Evolutionary conservation across 2,113 vertebrate genomes (phyloP), one percentile per base, ranked within the genome.

Genomic region (Panthera uncia): DNA sequence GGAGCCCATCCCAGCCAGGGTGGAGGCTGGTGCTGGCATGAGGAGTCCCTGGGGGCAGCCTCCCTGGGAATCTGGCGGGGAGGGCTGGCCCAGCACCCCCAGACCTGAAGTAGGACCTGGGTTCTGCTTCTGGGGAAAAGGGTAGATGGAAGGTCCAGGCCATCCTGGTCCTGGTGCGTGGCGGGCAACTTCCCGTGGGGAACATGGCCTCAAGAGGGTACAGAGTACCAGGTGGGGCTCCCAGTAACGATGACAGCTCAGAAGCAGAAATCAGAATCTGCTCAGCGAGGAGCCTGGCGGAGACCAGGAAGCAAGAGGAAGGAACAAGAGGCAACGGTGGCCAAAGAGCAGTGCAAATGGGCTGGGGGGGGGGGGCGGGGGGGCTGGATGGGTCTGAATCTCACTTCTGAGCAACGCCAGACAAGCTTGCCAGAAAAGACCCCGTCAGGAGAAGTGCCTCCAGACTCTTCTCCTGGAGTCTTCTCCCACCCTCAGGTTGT

Each of bases 1-100:
- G 31, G 4, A 48, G 92, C 78, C 90, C 89, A 36, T 41, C 89
- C 68, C 29, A 48, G 74, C 31, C 89, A 23, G 92, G 95, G 94
- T 3, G 88, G 87, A 80, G 63, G 92, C 41, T 83, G 45, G 50
- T 41, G 50, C 29, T 52, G 16, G 52, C 55, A 52, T 87, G 52
- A 63, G 74, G n/a, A 71, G 45, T 63, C 18, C 61, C 52, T 52
- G 82, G 85, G 80, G n/a, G 45, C 71, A 81, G 68, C 27, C 19
- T 80, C 84, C 36, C 14, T 13, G 73, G 48, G 81, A 80, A 19
- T 52, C 23, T 52, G 33, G 18, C 7, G 2, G 21, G 57, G 57
- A 41, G 27, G 41, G 21, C 36, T 41, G 52, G 87, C 78, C 83
- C 13, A 12, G 15, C 18, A 15, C 38, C 12, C 52, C 27, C 25